A percentile compares a stretch with the other conserved stretches of the same genome.
Conservation (phyloP, 1,140 invertebrate species). For the Philotrypesis tridentata region DNA sequence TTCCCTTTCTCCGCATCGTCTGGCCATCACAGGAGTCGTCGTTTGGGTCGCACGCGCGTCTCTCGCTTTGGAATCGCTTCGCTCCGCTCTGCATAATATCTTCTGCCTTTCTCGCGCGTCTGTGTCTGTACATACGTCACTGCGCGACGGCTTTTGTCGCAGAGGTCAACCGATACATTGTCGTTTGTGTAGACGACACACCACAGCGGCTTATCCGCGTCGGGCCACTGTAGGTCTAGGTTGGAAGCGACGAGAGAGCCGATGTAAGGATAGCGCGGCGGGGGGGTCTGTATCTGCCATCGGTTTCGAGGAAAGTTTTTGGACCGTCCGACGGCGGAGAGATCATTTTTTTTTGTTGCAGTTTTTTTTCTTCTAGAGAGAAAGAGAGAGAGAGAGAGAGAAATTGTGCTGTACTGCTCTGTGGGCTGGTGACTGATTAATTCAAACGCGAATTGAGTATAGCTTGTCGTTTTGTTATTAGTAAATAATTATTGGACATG, state of each 20-base stretch:
- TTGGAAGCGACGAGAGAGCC: background rate
- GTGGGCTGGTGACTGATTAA: too few relatives aligned
- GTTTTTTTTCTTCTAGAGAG: too few relatives aligned
- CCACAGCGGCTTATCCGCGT: background rate
- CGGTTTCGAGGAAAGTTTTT: background rate
- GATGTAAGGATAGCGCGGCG: background rate
- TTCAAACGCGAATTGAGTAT: too few relatives aligned
- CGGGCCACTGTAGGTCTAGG: background rate
- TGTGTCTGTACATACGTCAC: background rate
- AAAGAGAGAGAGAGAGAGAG: too few relatives aligned
- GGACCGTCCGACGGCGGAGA: too few relatives aligned
- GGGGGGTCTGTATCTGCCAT: background rate
- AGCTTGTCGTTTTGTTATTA: too few relatives aligned
- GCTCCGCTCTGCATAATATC: constrained; percentile 4
- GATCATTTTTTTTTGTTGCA: too few relatives aligned
- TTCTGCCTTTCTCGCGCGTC: background rate
- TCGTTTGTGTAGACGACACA: background rate
- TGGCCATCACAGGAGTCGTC: constrained; percentile 20
- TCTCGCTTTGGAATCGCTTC: background rate
- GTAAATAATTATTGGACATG: too few relatives aligned
- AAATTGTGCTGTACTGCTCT: too few relatives aligned
- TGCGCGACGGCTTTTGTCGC: constrained; percentile 31
- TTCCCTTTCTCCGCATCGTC: too few relatives aligned
- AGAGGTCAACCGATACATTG: constrained; percentile 29
- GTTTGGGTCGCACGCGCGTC: constrained; percentile 23